Percentiles rank a stretch among this genome's conserved stretches.
Evolutionary conservation across 37 sponge, comb jelly and placozoan genomes (phyloP).

Genomic region (Petrosia ficiformis): DNA sequence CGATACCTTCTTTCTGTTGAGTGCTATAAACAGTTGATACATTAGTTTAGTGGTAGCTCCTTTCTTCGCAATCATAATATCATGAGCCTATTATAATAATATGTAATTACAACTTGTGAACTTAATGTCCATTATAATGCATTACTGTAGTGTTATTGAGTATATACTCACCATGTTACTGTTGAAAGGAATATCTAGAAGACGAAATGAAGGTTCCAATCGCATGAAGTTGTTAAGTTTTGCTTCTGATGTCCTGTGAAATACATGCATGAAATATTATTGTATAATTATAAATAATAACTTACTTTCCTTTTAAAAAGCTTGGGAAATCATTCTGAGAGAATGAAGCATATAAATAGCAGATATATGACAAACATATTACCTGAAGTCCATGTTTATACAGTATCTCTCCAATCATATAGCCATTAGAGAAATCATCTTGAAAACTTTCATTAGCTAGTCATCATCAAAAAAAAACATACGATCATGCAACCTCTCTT

Average conservation of each 20-base stretch:
- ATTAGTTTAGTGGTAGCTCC: slow-evolving; percentile 76
- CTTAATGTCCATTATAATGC: not conserved
- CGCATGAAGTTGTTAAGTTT: slow-evolving; percentile 92
- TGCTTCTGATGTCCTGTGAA: slow-evolving; percentile 78
- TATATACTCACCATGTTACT: slow-evolving; percentile 63
- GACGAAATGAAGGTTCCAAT: slow-evolving; percentile 79
- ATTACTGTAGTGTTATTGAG: not conserved
- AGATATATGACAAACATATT: not conserved
- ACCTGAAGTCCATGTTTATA: slow-evolving; percentile 76
- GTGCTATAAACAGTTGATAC: slow-evolving; percentile 86
- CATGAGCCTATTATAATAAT: slow-evolving; percentile 51
- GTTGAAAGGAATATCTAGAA: slow-evolving; percentile 86
- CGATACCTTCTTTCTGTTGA: no score
- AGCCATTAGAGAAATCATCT: slow-evolving; percentile 78
- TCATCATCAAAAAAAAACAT: not conserved
- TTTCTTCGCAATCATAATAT: slow-evolving; percentile 77
- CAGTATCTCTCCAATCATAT: slow-evolving; percentile 81
- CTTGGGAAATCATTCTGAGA: slow-evolving; percentile 48
- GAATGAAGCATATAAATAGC: not conserved
- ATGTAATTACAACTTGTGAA: not conserved
- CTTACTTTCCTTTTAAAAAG: slow-evolving; percentile 68
- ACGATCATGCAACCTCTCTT: not conserved
- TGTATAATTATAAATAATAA: not conserved
- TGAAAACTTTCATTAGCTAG: slow-evolving; percentile 52
- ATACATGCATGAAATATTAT: not conserved